Evolutionary conservation across 2,888 invertebrate genomes (phyloP), one percentile per base, ranked within the genome.

Genomic region (Apodemia hepburni): DNA sequence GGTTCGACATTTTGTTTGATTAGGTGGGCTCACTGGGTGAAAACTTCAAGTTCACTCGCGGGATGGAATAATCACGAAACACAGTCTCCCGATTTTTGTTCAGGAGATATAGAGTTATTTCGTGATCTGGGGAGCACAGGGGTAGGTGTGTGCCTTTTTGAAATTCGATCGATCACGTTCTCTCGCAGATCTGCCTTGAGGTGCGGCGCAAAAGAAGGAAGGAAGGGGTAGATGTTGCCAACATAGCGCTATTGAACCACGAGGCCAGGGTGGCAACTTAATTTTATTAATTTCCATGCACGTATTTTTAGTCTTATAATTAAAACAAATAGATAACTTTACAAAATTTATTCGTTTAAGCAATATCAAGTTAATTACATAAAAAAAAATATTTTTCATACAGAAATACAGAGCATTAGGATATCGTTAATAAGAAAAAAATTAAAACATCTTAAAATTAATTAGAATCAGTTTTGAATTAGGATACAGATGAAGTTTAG

Each of bases 151-250:
- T 88, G 90, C 85, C 87, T 88, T 90, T 90, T 90, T 82, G 88
- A 90, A 91, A 87, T 90, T 91, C 88, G 90, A 91, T 90, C 90
- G 90, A 91, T 91, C 90, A 90, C 90, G 89, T 88, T 89, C 87
- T 84, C 78, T 86, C 87, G 80, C 85, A 81, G 83, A 82, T 90
- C 89, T 90, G 87, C 79, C 79, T 80, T 73, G 85, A 76, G 87
- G 87, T 83, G 84, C 90, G 88, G 86, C 89, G 90, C 80, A 89
- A 90, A 89, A 89, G 89, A 86, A 91, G 86, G 89, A 85, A 87
- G 86, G 88, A 88, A 89, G 86, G 87, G 87, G 81, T 83, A 83
- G 75, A 76, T 80, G 80, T 79, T 90, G 82, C 90, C 90, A 91
- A 89, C 90, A 64, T 80, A 73, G 75, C 81, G 72, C 70, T 70